Conservation (phyloP, 2,113 vertebrate species). For the Regulus satrapa region DNA sequence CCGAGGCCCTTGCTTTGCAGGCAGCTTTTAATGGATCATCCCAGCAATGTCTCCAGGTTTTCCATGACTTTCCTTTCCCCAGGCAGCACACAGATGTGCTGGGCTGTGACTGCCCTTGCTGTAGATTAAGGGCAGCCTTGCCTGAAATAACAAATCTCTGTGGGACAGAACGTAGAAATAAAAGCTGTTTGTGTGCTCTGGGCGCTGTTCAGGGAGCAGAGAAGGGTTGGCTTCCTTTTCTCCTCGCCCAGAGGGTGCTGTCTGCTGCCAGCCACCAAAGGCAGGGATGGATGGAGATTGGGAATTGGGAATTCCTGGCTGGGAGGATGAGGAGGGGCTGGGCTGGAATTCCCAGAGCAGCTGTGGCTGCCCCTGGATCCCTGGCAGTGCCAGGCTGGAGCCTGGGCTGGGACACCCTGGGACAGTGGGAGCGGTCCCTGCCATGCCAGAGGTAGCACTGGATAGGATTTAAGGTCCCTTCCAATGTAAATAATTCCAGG, state of each 20-base stretch:
- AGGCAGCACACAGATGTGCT: neutral
- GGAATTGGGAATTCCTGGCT: neutral
- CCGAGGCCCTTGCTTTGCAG: neutral
- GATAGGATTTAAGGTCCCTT: rapidly evolving
- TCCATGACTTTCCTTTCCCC: neutral
- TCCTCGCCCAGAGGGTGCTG: rapidly evolving
- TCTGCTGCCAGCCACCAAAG: neutral
- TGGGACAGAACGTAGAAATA: neutral
- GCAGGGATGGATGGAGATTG: neutral
- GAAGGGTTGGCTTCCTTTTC: neutral
- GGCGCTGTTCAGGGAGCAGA: too few relatives aligned
- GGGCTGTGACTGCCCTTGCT: neutral
- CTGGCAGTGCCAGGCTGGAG: neutral
- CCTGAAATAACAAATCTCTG: neutral
- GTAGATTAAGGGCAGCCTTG: neutral
- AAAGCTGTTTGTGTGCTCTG: neutral
- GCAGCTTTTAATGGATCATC: neutral
- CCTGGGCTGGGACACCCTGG: neutral
- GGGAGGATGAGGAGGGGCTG: too few relatives aligned
- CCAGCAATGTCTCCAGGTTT: neutral
- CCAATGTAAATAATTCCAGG: neutral
- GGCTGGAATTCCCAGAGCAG: neutral
- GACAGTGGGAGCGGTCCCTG: neutral
- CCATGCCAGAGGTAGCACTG: neutral
- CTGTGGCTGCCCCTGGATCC: neutral